Conservation (phyloP, 2,113 vertebrate species). For the Lipophrys pholis region DNA sequence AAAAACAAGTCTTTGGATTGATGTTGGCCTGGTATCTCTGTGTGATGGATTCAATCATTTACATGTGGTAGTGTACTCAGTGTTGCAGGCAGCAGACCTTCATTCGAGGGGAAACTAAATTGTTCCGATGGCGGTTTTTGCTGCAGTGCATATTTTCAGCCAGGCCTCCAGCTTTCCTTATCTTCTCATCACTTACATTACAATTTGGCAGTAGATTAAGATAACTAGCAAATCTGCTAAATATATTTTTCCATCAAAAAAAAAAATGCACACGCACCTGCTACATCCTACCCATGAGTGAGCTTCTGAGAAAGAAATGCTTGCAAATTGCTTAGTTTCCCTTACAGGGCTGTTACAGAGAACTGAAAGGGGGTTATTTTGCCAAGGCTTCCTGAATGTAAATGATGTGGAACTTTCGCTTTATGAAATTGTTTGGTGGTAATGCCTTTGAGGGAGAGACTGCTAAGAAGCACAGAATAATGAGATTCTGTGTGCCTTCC, state of each 20-base stretch:
- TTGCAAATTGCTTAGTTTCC: slow-evolving; percentile 58
- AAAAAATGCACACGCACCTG: slow-evolving; percentile 43
- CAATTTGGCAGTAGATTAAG: slow-evolving; percentile 64
- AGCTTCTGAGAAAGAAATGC: slow-evolving; percentile 37
- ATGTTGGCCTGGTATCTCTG: not conserved
- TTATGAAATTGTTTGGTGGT: slow-evolving; percentile 60
- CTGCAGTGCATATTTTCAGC: slow-evolving; percentile 5
- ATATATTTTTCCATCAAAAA: slow-evolving; percentile 35
- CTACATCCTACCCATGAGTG: slow-evolving; percentile 54
- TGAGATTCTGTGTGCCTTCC: slow-evolving; percentile 39
- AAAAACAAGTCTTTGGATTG: not conserved
- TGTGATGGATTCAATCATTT: slow-evolving; percentile 16
- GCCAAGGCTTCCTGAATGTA: slow-evolving; percentile 62
- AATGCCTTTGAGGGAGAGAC: slow-evolving; percentile 33
- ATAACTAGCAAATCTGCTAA: slow-evolving; percentile 41
- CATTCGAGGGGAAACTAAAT: slow-evolving; percentile 29
- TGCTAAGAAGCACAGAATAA: slow-evolving; percentile 41
- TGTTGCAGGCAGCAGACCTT: not conserved
- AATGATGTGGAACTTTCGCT: slow-evolving; percentile 65
- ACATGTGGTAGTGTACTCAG: slow-evolving; percentile 4
- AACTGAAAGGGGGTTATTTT: slow-evolving; percentile 54
- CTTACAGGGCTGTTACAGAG: slow-evolving; percentile 38
- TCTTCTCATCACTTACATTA: slow-evolving; percentile 43
- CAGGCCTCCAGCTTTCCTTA: slow-evolving; percentile 35
- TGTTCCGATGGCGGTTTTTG: slow-evolving; percentile 8